Base-by-base conservation (phyloP, 2,888 invertebrate genomes). In the Drosophila dives region DNA sequence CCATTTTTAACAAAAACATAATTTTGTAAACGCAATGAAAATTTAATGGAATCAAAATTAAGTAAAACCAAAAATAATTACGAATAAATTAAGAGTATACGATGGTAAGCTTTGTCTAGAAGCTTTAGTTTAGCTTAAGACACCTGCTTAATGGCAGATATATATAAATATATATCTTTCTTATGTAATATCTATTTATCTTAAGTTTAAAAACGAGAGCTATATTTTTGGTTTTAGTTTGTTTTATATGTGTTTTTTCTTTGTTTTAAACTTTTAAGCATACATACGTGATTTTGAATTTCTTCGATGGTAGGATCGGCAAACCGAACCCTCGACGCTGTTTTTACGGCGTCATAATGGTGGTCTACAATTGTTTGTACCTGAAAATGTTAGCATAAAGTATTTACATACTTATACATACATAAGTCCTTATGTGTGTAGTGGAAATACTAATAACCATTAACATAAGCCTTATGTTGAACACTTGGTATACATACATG, bases 361-460 rank as follows among this genome's bases (percentile, higher is more conserved):
- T 97, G 97, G 93, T 98, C 98, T 76, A 98, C 97, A 89, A 98
- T 98, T 60, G 97, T 96, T 94, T 98, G 98, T 60, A 98, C 98
- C 98, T 98, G 80, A 72, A 83, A 87, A 69, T 89, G 81, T 82
- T 68, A 82, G 65, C 81, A 83, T 67, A 74, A 86, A 72, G 72
- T 83, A 75, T 77, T 86, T 89, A 77, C 70, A 75, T 69, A 62
- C 64, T 58, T 53, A 63, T 56, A 50, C 58, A 64, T 51, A 49
- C 56, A 64, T 58, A 53, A 10, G 34, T 56, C 40, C 56, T 36
- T 53, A 32, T 54, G 17, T 49, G 12, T 61, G n/a, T 61, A 55
- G 7, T 63, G 45, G 29, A 33, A 50, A 50, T 23, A 50, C 56
- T 58, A 59, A 59, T 54, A 54, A 32, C 32, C 49, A 48, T 63